A percentile compares a stretch with the other conserved stretches of the same genome.
These are phyloP conservation scores for Epizoanthus rinbou DNA, from an alignment of 92 coral and sea anemone species.

Conservation along the genomic window DNA sequence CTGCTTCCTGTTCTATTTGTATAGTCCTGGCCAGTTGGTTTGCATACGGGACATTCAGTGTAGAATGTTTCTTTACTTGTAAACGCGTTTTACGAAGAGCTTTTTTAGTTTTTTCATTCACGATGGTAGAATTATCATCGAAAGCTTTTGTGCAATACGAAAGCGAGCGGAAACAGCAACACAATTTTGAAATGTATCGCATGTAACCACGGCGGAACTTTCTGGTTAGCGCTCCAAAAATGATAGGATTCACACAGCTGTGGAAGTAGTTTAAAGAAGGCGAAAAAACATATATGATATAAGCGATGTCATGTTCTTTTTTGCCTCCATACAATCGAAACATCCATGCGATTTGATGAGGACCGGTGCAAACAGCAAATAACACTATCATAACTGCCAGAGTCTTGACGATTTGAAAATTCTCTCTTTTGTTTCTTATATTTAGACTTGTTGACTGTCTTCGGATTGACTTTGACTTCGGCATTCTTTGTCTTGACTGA, in stretches of 20 bases:
- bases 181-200: neutral
- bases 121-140: neutral
- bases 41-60: neutral
- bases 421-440: conserved; percentile 52
- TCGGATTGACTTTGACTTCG: conserved; percentile 12
- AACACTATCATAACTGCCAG: conserved; percentile 46
- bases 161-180: conserved; percentile 16
- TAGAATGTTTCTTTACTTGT: neutral
- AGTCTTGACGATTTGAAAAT: conserved; percentile 50
- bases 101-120: conserved; percentile 6
- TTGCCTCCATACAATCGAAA: conserved; percentile 42
- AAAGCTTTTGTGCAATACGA: conserved; percentile 3
- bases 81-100: neutral
- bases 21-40: neutral
- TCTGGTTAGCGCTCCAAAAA: conserved; percentile 55
- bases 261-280: conserved; percentile 57
- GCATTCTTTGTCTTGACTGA: conserved; percentile 29
- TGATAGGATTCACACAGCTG: conserved; percentile 65
- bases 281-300: conserved; percentile 29
- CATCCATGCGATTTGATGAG: conserved; percentile 54
- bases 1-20: neutral
- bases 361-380: conserved; percentile 64
- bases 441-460: conserved; percentile 35
- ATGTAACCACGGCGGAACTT: conserved; percentile 23
- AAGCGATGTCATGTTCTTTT: neutral